Base-by-base conservation (phyloP, 2,113 vertebrate species). In the Zingel zingel region DNA sequence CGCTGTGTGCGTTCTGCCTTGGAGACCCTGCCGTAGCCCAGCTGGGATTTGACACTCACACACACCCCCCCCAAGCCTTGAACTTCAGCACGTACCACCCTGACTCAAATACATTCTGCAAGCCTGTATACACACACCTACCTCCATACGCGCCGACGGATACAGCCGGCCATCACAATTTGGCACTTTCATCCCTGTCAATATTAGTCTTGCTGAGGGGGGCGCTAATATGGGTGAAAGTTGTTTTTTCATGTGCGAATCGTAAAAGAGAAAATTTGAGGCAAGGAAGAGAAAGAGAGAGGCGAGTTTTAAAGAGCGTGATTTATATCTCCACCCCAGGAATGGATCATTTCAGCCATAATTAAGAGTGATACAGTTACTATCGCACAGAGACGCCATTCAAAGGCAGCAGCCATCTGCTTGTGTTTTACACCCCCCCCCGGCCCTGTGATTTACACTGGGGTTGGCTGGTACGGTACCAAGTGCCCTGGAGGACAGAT, bases 281-380 rank as follows among this genome's bases (percentile, higher is more conserved):
- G 75, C 33, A 47, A 80, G 58, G 53, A 51, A 53, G 78, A 73
- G 64, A 61, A 69, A 72, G 56, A 71, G 67, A 73, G 74, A 18
- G 47, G 65, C 70, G 79, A 76, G 72, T 66, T 89, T 93, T 88
- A 89, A 86, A 85, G 76, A 85, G 63, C 48, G 47, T 93, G 88
- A 94, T 93, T 94, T 93, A 94, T 92, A 84, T 90, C 86, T 84
- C 59, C 63, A 72, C 53, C 61, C 74, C 54, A 68, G 86, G 84
- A 94, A 94, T 92, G 90, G 92, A 92, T 92, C 85, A 86, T 93
- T 94, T 94, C 90, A 91, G 87, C 86, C 73, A 81, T 94, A 94
- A 95, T 94, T 89, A 93, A 92, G 92, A 94, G 90, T 89, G 93
- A 94, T 95, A 94, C 81, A 72, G 90, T 95, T 95, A 93, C 91